phyloP scores from a whole-genome alignment of 2,797 vertebrate species.

The Mycteria americana region DNA sequence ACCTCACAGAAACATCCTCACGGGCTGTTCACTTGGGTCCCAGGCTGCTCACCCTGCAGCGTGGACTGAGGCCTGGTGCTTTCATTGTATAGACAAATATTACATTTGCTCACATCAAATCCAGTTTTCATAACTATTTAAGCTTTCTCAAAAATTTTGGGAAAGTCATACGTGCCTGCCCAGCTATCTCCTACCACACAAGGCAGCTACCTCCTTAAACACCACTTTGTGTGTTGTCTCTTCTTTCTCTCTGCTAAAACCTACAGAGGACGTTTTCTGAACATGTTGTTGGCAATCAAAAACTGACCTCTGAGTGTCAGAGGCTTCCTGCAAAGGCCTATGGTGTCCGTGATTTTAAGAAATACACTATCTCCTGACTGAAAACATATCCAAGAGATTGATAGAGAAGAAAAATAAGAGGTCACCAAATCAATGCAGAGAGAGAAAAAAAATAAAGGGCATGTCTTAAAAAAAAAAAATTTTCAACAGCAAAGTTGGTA shows the following conservation, averaged over 20 bases:
- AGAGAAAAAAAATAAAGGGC: not conserved
- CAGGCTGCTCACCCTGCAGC: not conserved
- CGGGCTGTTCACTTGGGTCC: not conserved
- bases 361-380: not conserved
- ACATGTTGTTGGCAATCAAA: not conserved
- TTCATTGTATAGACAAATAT: not conserved
- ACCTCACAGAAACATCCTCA: not conserved
- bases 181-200: not conserved
- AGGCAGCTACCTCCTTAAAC: not conserved
- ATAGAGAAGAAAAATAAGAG: not conserved
- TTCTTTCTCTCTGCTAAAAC: not conserved
- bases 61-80: not conserved
- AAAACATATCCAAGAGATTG: not conserved
- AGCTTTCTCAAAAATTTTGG: not conserved
- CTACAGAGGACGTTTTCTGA: not conserved
- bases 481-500: not conserved
- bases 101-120: not conserved
- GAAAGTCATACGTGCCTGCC: not conserved
- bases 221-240: accelerated
- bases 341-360: not conserved
- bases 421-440: not conserved
- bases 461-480: not conserved
- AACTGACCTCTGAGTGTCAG: not conserved
- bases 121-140: not conserved
- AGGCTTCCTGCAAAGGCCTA: not conserved